A percentile compares a stretch with the other conserved stretches of the same genome.
Conservation (phyloP, 2,888 invertebrate species). For the Trilocha varians region DNA sequence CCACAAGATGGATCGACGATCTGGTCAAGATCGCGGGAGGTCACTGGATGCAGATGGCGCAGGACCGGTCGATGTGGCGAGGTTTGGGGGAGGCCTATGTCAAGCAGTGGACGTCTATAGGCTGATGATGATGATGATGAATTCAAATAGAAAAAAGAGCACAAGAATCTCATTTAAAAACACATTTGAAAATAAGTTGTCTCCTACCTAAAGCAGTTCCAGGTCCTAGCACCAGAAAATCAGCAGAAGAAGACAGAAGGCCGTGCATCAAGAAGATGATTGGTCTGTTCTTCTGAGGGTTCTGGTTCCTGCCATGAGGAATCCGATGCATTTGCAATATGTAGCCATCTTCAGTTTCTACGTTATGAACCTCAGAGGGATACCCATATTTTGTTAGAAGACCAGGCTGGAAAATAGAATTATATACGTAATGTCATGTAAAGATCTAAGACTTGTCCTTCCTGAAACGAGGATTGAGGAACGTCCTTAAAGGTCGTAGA, state of each 20-base stretch:
- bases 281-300: conserved; percentile 21
- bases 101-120: too few species aligned
- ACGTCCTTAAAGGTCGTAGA: too few species aligned
- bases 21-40: too few species aligned
- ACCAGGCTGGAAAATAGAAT: conserved; percentile 26
- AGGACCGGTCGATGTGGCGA: too few species aligned
- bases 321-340: conserved; percentile 40
- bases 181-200: background rate
- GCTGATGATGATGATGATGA: background rate
- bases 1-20: too few species aligned
- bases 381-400: conserved; percentile 40
- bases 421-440: background rate
- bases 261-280: conserved; percentile 38
- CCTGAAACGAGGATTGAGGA: too few species aligned
- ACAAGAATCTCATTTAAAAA: background rate
- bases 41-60: too few species aligned
- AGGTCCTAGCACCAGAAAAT: conserved; percentile 36
- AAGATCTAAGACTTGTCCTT: too few species aligned
- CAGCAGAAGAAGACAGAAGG: conserved; percentile 41
- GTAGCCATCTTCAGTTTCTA: conserved; percentile 38
- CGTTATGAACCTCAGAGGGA: conserved; percentile 34
- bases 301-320: conserved; percentile 30
- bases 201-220: conserved; percentile 30
- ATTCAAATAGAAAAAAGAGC: background rate
- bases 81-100: too few species aligned